Evolutionary conservation across 1,140 invertebrate genomes (phyloP), one percentile per base, ranked within the genome.

Genomic region (Melipona quadrifasciata): DNA sequence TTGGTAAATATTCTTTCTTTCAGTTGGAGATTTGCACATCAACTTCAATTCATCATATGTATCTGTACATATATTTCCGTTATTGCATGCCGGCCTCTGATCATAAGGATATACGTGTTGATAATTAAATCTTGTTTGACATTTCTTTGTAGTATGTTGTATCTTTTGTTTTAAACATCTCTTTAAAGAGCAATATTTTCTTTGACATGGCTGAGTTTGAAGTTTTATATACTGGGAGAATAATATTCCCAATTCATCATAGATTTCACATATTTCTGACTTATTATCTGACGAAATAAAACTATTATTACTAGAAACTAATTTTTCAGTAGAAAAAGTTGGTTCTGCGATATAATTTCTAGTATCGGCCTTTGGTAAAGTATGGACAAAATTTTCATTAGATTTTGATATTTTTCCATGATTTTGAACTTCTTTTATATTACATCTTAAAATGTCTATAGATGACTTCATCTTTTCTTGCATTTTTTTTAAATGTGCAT

Each of bases 41-140:
- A 84, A 47, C 57, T 80, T 73, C 57, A 84, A 24, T 58, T 74
- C 83, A 16, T 84, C 82, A 21, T 84, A 80, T 24, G 77, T 84
- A 6, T 84, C 82, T 64, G 5, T n/a, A 19, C 82, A 84, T n/a
- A 84, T 51, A 51, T 84, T 83, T 57, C 82, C 82, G 51, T 58
- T 78, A 19, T 80, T 84, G 34, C 82, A 80, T 8, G 51, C 21
- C 17, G 77, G 82, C 39, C 77, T 84, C 47, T 84, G 76, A 19
- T 84, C 76, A 2, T 84, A 84, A 27, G 82, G 58, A 67, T 72
- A 80, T 57, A 31, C 39, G 24, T 19, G 68, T n/a, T 65, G 34
- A 47, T 79, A 72, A 31, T 73, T 80, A 24, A 80, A 80, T 31
- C 11, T 71, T 1, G 1, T 72, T 80, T 67, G 76, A 73, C 82